Percentiles rank a stretch among this genome's conserved stretches.
Evolutionary conservation across 2,113 vertebrate species (phyloP).

Genomic region (Anser cygnoides): DNA sequence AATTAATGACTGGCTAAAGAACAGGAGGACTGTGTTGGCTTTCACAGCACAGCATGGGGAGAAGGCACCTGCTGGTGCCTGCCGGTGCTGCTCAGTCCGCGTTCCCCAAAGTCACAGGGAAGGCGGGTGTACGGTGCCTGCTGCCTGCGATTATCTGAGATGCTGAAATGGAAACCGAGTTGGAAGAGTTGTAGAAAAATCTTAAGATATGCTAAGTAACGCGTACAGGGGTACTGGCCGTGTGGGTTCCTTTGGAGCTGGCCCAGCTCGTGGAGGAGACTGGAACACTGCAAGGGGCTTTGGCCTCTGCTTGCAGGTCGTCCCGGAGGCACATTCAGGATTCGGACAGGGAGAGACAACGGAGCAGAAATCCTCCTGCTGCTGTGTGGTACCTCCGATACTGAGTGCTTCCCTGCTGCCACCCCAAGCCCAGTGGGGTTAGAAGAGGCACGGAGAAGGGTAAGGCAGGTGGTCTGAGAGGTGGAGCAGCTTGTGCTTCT

Average conservation of each 20-base stretch:
- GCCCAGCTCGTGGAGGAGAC: background rate
- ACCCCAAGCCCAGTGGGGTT: background rate
- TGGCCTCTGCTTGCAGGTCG: background rate
- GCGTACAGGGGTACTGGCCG: background rate
- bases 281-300: background rate
- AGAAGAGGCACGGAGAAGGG: background rate
- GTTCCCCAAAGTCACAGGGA: too few relatives aligned
- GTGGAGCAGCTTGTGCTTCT: fast-evolving
- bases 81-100: background rate
- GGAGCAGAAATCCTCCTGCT: background rate
- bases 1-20: background rate
- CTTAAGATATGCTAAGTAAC: background rate
- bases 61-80: background rate
- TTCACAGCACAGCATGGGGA: fast-evolving
- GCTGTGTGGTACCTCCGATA: background rate
- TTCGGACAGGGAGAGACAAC: background rate
- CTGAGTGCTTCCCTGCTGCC: background rate
- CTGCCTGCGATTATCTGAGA: background rate
- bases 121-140: background rate
- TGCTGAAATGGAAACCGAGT: background rate
- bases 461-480: background rate
- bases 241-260: fast-evolving
- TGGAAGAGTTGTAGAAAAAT: background rate
- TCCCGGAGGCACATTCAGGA: background rate
- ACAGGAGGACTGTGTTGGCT: background rate